Evolutionary conservation across 2,113 vertebrate genomes (phyloP).

Genomic region (Lucifuga dentata): DNA sequence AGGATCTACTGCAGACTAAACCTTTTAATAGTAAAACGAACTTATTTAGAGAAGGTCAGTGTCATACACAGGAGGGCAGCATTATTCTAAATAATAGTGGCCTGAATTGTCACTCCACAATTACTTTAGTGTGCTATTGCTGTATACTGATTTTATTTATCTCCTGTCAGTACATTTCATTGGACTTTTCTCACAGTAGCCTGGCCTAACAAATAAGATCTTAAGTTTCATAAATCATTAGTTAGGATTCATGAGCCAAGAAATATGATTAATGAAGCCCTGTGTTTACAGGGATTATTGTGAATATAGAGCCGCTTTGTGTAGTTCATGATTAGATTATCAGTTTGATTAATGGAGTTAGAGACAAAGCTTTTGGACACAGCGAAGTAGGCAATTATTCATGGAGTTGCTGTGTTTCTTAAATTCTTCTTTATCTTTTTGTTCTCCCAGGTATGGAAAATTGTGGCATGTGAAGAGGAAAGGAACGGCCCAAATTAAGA

Average conservation of each 20-base stretch:
- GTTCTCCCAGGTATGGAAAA: conserved; percentile 34
- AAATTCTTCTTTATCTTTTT: conserved; percentile 26
- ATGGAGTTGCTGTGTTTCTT: not conserved
- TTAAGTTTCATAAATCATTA: conserved; percentile 1
- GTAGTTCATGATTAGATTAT: conserved; percentile 21
- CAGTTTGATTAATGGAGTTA: not conserved
- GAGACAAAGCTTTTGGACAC: not conserved
- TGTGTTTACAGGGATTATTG: not conserved
- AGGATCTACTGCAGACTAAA: too few species aligned
- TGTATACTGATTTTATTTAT: conserved; percentile 4
- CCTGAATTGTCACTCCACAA: too few species aligned
- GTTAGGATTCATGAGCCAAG: not conserved
- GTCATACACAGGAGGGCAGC: conserved; percentile 65
- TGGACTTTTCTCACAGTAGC: not conserved
- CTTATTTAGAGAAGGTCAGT: not conserved
- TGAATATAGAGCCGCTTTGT: not conserved
- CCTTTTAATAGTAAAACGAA: too few species aligned
- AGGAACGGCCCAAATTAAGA: not conserved
- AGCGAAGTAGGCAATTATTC: not conserved
- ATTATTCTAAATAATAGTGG: conserved; percentile 2
- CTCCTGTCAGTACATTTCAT: not conserved
- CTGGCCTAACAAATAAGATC: not conserved
- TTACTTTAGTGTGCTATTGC: not conserved
- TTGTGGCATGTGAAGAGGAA: not conserved
- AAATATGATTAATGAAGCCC: not conserved